Evolutionary conservation across 2,888 invertebrate species (phyloP), one percentile per base, ranked within the genome.

Genomic region (Phytoseiulus persimilis): DNA sequence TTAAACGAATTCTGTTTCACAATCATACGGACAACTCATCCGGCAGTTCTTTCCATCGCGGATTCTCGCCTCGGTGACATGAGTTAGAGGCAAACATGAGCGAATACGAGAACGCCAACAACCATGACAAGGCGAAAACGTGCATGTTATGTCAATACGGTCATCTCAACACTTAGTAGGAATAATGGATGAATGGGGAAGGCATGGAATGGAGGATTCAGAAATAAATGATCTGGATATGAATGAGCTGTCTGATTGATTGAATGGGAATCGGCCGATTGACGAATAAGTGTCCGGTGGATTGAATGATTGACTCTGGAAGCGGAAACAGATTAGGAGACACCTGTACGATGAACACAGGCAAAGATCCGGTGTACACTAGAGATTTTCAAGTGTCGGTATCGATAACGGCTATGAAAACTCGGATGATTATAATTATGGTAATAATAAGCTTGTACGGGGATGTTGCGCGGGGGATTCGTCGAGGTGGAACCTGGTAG

Each of bases 1-100:
- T 65, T 65, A 65, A 65, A 65, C 65, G 65, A 65, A 65, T 65
- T 65, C 65, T 65, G 65, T 65, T 65, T 65, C 65, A 65, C 65
- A 65, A 65, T 9, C 39, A 39, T 23, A 11, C 65, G 28, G 18
- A 18, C 65, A 65, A 28, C 65, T 28, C 65, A 65, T 14, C 28
- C 65, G 65, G 18, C 65, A 23, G 65, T 65, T 65, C 65, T 65
- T 65, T 65, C 65, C 65, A 6, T 65, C 65, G 18, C 14, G 28
- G 18, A 65, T 18, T 65, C 65, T 65, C 65, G 28, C 18, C 23
- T 2, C 2, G 65, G 18, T 65, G 65, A 65, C 1, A 65, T 65
- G 9, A 28, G 18, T 2, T 2, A 23, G 18, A 65, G 1, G 65
- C 18, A 65, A 23, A 65, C 14, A 18, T 65, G 5, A 39, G 39